These are phyloP conservation scores for Digitonthophagus gazella DNA, from an alignment of 2,888 invertebrate species.

Conservation along the genomic window DNA sequence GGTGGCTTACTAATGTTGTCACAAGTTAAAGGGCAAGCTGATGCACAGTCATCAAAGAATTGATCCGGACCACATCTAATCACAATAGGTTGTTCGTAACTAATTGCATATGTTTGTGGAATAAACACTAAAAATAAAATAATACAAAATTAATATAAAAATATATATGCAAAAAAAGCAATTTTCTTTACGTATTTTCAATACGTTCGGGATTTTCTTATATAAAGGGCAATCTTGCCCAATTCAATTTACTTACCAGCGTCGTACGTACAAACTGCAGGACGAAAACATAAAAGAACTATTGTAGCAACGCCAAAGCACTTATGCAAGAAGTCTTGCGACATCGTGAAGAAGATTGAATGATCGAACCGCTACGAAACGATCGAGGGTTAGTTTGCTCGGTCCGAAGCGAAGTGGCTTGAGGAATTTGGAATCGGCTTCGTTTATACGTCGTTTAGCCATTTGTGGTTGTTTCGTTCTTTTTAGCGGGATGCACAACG, in stretches of 20 bases:
- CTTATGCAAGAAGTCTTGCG: not conserved
- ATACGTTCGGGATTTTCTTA: too few species aligned
- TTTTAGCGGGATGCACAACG: not conserved
- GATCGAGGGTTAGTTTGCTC: not conserved
- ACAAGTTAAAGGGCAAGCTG: conserved; percentile 29
- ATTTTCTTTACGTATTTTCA: too few species aligned
- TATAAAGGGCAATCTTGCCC: too few species aligned
- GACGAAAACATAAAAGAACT: not conserved
- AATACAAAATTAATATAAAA: not conserved
- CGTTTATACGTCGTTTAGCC: not conserved
- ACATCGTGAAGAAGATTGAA: not conserved
- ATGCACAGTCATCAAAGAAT: conserved; percentile 25
- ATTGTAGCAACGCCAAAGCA: not conserved
- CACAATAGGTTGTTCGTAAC: not conserved
- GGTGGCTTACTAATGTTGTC: conserved; percentile 38
- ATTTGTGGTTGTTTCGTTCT: not conserved
- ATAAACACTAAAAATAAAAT: not conserved
- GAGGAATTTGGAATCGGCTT: not conserved
- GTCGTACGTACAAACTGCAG: not conserved
- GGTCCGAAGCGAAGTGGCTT: not conserved
- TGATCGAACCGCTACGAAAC: not conserved
- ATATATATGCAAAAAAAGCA: not conserved
- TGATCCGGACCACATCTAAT: conserved; percentile 10
- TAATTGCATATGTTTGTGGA: not conserved
- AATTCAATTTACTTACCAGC: not conserved